Base-by-base conservation (phyloP, 2,888 invertebrate species). In the Leptinotarsa tumamoca region DNA sequence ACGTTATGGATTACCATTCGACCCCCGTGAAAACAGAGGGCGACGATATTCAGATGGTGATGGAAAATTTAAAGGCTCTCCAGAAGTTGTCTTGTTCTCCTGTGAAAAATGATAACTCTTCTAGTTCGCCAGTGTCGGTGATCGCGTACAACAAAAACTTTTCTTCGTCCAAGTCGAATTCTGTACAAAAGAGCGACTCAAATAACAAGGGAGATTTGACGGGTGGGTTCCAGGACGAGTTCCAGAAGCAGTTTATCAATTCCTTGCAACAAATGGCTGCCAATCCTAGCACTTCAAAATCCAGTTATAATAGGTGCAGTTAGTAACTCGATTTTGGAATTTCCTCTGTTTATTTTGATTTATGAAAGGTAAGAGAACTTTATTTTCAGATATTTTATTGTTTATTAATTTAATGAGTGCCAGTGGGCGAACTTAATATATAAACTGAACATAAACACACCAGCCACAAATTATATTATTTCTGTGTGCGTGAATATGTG, bases 21-120 rank as follows among this genome's bases (percentile, higher is more conserved):
- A 49, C 61, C 5, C 52, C 52, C 21, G 56, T 68, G 18, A 82
- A 75, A 73, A 75, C 78, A 7, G 86, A 86, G 43, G 85, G 84
- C 23, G 87, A 87, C 52, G 90, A 90, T 79, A 89, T 89, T 63
- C 88, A 88, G 75, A 89, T 89, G 82, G 89, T 90, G 23, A 89
- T 89, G 88, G 89, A 89, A 76, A 88, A 88, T 73, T 83, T 90
- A 61, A 89, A 89, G 80, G 89, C 88, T 67, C 83, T 90, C 63
- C 89, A 90, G 80, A 89, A 89, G 78, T 80, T 88, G 81, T 86
- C 88, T 0, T 75, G 77, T 61, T 87, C 87, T 15, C 87, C 87
- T 0, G 83, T 84, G 4, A 86, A 86, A 76, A 77, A 82, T 18
- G 85, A 83, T 52, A 84, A 83, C n/a, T 81, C 84, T 14, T 83